Percentiles rank a stretch among this genome's conserved stretches.
These are phyloP conservation scores for Microplitis manilae DNA, from an alignment of 2,888 invertebrate genomes.

Conservation along the genomic window DNA sequence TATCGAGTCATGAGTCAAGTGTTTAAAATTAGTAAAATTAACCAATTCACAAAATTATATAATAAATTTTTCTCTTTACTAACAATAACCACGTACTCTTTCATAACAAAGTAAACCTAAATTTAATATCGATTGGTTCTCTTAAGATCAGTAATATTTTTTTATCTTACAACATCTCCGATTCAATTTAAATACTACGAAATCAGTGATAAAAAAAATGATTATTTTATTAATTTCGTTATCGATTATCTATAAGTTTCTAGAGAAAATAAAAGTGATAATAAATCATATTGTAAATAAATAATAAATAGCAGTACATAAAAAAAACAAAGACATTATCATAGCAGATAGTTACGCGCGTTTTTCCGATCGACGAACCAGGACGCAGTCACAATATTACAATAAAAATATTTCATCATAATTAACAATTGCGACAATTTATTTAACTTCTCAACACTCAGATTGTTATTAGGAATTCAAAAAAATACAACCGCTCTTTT, in stretches of 20 bases:
- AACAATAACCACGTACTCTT: slow-evolving; percentile 36
- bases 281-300: neutral
- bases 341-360: slow-evolving; percentile 34
- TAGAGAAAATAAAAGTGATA: neutral
- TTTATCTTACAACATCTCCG: slow-evolving; percentile 35
- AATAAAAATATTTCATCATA: slow-evolving; percentile 40
- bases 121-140: slow-evolving; percentile 10
- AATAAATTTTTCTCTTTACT: slow-evolving; percentile 24
- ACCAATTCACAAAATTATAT: slow-evolving; percentile 28
- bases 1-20: neutral
- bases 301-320: neutral
- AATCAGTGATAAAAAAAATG: slow-evolving; percentile 14
- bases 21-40: neutral
- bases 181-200: slow-evolving; percentile 26
- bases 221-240: too few relatives aligned
- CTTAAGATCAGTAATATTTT: neutral
- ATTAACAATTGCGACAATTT: slow-evolving; percentile 50
- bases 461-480: neutral
- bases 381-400: slow-evolving; percentile 54
- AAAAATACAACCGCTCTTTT: neutral
- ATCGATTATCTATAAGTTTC: neutral
- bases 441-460: slow-evolving; percentile 39
- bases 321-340: neutral
- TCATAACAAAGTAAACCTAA: slow-evolving; percentile 31
- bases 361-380: slow-evolving; percentile 65